These are phyloP conservation scores for Himalopsyche anomala DNA, from an alignment of 2,888 invertebrate species.

Conservation along the genomic window DNA sequence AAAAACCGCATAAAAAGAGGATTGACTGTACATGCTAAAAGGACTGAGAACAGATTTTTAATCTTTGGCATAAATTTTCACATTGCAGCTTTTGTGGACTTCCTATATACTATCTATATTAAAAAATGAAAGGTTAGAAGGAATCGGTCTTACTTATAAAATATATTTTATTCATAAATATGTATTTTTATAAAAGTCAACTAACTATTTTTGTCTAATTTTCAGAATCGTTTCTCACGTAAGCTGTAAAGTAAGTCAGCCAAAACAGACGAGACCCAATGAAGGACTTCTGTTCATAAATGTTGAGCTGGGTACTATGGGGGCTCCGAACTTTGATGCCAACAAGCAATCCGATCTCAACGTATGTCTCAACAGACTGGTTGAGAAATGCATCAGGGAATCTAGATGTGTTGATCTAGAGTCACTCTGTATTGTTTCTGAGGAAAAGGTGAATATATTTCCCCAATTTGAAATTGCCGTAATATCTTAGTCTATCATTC, in stretches of 20 bases:
- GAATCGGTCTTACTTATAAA: no score
- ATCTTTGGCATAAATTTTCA: no score
- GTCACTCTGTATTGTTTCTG: slow-evolving; percentile 94
- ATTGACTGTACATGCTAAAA: no score
- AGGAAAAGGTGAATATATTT: slow-evolving; percentile 83
- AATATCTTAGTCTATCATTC: no score
- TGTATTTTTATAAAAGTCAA: background rate
- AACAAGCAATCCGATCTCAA: slow-evolving; percentile 84
- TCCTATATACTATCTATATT: no score
- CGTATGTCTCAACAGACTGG: slow-evolving; percentile 85
- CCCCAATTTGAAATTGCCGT: no score
- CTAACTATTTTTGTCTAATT: slow-evolving; percentile 59
- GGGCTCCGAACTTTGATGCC: slow-evolving; percentile 89
- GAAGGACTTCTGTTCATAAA: slow-evolving; percentile 92
- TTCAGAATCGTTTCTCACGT: slow-evolving; percentile 90
- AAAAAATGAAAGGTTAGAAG: no score
- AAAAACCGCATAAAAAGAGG: no score
- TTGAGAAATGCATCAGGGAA: slow-evolving; percentile 94
- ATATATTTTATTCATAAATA: no score
- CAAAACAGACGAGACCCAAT: slow-evolving; percentile 90
- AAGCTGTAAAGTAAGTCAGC: slow-evolving; percentile 90
- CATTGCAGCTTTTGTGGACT: no score
- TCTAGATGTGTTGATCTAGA: slow-evolving; percentile 95
- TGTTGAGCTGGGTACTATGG: slow-evolving; percentile 91
- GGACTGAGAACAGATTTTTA: no score